Base-by-base conservation (phyloP, 1,140 invertebrate species). In the Drosophila serrata region DNA sequence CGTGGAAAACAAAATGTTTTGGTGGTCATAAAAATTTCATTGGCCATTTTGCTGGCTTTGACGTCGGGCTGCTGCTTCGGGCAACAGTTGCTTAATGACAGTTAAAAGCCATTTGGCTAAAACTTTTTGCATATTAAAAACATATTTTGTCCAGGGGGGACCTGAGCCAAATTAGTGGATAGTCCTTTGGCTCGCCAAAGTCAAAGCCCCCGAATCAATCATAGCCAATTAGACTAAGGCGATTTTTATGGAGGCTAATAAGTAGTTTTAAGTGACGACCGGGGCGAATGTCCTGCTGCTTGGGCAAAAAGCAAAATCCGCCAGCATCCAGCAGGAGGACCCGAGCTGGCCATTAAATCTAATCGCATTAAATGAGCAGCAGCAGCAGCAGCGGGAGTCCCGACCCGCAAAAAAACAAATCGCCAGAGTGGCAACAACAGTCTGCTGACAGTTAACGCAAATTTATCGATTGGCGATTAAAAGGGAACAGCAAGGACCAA, bases 391-490 rank as follows among this genome's bases (percentile, higher is more conserved):
- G 58, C 70, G 46, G 58, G 65, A 74, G 60, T 75, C 35, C 35
- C 48, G 53, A 57, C 58, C 31, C 12, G 46, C 59, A 45, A 68
- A 73, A 73, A 75, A 75, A 51, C 64, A 65, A 75, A 77, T 59
- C 40, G 46, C 35, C 62, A 12, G 12, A 59, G 43, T 49, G 40
- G 57, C 64, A 58, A 61, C 79, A 72, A 79, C 75, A 73, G 70
- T 73, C 67, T 77, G 84, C 51, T 80, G 78, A 90, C 81, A 90
- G 85, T 85, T 81, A 90, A 90, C 85, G 85, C 85, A 88, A 90
- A 88, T 88, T 90, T 90, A 90, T 88, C 85, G 85, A 88, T 88
- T 88, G 78, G 72, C 85, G 85, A 85, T 88, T 90, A 90, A 85
- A 90, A 81, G 76, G 64, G 67, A 63, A 56, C 80, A 64, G 69